Percentiles rank a stretch among this genome's conserved stretches.
phyloP scores from a whole-genome alignment of 2,797 vertebrate species.

The Sebastes nivosus region DNA sequence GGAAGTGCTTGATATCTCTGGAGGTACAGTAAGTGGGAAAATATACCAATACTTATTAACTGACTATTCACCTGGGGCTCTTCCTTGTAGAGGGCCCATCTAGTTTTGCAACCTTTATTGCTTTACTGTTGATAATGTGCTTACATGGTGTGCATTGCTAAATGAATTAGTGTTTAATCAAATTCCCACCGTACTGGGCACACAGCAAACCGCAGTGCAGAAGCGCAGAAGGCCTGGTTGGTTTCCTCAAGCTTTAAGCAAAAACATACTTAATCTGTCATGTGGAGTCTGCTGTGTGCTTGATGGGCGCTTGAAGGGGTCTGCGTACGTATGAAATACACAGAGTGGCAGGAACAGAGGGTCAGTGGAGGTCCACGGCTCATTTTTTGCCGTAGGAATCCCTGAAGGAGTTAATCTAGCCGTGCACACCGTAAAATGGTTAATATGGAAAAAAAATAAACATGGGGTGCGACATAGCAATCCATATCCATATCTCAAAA shows the following conservation, averaged over 20 bases:
- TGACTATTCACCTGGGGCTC: neutral
- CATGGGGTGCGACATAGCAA: neutral
- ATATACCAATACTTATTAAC: neutral
- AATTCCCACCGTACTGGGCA: neutral
- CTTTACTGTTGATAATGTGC: neutral
- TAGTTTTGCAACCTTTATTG: neutral
- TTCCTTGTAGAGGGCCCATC: neutral
- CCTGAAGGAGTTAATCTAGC: neutral
- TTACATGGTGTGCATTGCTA: neutral
- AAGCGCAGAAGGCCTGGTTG: neutral
- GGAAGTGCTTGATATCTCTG: neutral
- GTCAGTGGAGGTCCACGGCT: neutral
- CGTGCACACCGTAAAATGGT: neutral
- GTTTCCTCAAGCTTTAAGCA: slow-evolving; percentile 2
- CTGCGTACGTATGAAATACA: neutral
- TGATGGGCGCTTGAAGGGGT: neutral
- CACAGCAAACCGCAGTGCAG: neutral
- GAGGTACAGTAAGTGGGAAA: neutral
- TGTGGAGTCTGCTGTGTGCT: neutral
- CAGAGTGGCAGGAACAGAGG: neutral
- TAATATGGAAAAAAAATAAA: neutral
- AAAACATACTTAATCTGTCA: neutral
- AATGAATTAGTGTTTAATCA: slow-evolving; percentile 22
- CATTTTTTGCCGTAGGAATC: too few relatives aligned
- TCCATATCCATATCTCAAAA: slow-evolving; percentile 30